A percentile compares a stretch with the other conserved stretches of the same genome.
Evolutionary conservation across 1,140 invertebrate genomes (phyloP).

Genomic region (Neodiprion lecontei): DNA sequence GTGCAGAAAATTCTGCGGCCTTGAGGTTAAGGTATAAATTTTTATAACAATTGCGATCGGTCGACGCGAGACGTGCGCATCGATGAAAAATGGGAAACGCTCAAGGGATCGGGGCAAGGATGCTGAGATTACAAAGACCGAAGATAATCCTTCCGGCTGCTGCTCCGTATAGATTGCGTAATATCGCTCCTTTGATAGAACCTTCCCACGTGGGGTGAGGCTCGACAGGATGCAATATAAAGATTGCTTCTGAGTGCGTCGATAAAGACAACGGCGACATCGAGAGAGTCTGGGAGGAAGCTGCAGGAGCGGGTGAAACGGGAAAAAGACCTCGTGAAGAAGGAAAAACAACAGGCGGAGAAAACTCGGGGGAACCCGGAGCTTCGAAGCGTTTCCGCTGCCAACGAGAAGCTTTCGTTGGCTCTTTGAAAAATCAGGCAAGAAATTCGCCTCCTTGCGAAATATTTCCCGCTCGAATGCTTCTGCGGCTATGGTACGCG

Average conservation of each 20-base stretch:
- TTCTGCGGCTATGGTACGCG: too few relatives aligned
- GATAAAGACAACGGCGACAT: slow-evolving; percentile 4
- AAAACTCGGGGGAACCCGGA: too few relatives aligned
- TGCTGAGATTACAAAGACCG: slow-evolving; percentile 4
- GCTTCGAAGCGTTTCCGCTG: too few relatives aligned
- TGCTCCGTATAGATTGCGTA: slow-evolving; percentile 4
- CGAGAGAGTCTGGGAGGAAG: not conserved
- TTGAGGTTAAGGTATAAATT: not conserved
- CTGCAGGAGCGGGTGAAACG: not conserved
- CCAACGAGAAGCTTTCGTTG: not conserved
- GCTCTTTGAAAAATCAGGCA: not conserved
- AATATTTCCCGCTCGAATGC: too few relatives aligned
- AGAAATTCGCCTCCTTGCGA: not conserved
- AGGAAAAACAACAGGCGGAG: too few relatives aligned
- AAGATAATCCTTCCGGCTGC: slow-evolving; percentile 1
- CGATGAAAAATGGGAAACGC: not conserved
- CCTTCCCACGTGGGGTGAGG: not conserved
- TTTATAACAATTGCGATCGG: not conserved
- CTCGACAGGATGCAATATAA: slow-evolving; percentile 7
- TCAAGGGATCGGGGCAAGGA: not conserved
- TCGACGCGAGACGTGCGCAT: not conserved
- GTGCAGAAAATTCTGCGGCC: too few relatives aligned
- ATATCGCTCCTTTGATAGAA: slow-evolving; percentile 3
- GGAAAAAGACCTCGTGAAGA: not conserved
- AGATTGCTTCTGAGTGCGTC: slow-evolving; percentile 1